Base-by-base conservation (phyloP, 1,140 invertebrate genomes). In the Penaeus chinensis region DNA sequence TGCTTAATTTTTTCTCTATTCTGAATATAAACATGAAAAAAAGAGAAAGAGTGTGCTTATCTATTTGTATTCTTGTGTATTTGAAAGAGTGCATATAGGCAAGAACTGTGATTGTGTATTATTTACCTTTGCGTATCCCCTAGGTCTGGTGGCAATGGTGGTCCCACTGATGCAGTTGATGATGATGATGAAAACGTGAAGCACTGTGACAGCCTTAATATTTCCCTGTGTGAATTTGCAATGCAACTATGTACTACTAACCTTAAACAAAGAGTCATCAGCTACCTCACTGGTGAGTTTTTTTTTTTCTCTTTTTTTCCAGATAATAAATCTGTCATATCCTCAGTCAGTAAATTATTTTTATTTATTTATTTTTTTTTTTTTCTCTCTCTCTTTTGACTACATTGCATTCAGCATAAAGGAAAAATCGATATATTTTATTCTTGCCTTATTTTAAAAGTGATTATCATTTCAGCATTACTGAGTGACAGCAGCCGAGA, bases 181-280 rank as follows among this genome's bases (percentile, higher is more conserved):
- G 62, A 27, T 74, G 13, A 47, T 10, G 80, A 42, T 18, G 62
- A 87, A 11, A 22, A 54, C 42, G 42, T 87, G 37, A 74, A 22
- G 66, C 80, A 87, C 61, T 83, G 80, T 78, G 80, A 83, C 60
- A 71, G 82, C 20, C 71, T 87, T 27, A 87, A 87, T 54, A 61
- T 83, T 18, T 77, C 81, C 5, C 65, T 87, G 0, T 65, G 80
- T 13, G 19, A 47, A 20, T 76, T 87, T 42, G 71, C 80, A 42
- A 47, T 78, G 60, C 86, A 83, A 63, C 27, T 87, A 8, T 82
- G 80, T 16, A 60, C 69, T 62, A 66, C 80, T 24, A 24, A 54
- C 24, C 22, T 86, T 66, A 22, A 80, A 47, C 47, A 79, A 16
- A 60, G 82, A 22, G 80, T 81, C n/a, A 42, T 76, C 2, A 78